phyloP scores from a whole-genome alignment of 1,140 invertebrate species.

The Yoshiicerus persimilis region DNA sequence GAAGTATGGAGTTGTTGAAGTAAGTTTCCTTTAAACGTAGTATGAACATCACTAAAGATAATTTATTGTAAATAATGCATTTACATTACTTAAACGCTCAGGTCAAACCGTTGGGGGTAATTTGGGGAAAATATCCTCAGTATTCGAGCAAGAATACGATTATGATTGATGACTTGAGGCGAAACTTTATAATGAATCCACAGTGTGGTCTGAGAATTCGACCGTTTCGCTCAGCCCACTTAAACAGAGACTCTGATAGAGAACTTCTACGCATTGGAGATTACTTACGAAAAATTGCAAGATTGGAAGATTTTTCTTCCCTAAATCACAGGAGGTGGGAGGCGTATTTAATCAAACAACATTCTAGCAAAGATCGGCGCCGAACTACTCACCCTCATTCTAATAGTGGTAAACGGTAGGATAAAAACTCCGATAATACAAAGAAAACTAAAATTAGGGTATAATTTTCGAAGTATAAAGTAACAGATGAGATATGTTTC shows the following conservation, averaged over 20 bases:
- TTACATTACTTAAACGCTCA: conserved; percentile 57
- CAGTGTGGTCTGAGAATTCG: conserved; percentile 70
- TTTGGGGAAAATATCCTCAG: conserved; percentile 93
- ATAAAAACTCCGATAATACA: not conserved
- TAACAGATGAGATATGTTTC: no score
- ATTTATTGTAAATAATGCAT: no score
- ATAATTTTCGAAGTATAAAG: no score
- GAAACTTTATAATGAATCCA: conserved; percentile 98
- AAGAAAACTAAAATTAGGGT: no score
- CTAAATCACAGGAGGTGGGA: conserved; percentile 93
- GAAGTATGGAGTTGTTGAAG: conserved; percentile 87
- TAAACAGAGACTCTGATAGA: conserved; percentile 79
- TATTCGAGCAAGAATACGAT: conserved; percentile 90
- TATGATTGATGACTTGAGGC: conserved; percentile 96
- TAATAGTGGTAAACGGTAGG: not conserved
- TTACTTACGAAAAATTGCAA: conserved; percentile 83
- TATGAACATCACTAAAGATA: no score
- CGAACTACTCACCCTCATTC: not conserved
- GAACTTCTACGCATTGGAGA: conserved; percentile 80
- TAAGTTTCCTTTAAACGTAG: conserved; percentile 57
- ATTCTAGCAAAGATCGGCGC: not conserved
- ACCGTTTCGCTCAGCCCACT: conserved; percentile 85
- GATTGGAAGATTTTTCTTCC: conserved; percentile 76
- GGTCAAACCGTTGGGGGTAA: conserved; percentile 93
- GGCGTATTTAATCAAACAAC: conserved; percentile 36